These are phyloP conservation scores for Dryococelus australis DNA, from an alignment of 2,888 invertebrate genomes.

Conservation along the genomic window DNA sequence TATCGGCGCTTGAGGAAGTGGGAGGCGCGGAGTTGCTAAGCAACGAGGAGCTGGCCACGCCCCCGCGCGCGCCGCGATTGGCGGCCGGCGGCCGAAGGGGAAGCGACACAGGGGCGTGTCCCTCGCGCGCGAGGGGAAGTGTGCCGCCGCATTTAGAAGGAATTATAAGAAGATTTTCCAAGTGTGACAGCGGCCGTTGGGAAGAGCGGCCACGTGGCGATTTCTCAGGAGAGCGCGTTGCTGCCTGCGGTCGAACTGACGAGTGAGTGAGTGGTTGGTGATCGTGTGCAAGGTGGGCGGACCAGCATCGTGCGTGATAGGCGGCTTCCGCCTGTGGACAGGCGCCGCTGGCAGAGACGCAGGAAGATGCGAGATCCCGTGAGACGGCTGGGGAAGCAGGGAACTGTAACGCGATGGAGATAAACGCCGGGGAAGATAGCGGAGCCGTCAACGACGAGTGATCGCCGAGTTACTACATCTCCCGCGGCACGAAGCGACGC, in stretches of 20 bases:
- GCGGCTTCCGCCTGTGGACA: neutral
- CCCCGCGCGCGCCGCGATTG: neutral
- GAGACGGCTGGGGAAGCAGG: neutral
- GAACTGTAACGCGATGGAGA: neutral
- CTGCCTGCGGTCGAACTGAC: neutral
- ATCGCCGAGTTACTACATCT: no score
- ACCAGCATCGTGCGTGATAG: neutral
- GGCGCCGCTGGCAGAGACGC: neutral
- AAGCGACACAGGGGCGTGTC: neutral
- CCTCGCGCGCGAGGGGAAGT: neutral
- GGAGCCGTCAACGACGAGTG: no score
- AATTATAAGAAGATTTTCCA: slow-evolving; percentile 25
- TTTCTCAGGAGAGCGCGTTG: no score
- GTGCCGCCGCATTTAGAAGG: neutral
- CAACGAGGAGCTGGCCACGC: neutral
- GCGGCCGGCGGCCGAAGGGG: neutral
- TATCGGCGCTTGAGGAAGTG: neutral
- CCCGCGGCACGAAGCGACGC: no score
- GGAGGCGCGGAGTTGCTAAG: neutral
- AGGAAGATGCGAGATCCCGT: neutral
- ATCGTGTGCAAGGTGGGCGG: neutral
- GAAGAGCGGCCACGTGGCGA: slow-evolving; percentile 11
- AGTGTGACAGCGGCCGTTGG: slow-evolving; percentile 18
- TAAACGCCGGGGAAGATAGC: no score
- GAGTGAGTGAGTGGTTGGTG: slow-evolving; percentile 5